Evolutionary conservation across 2,797 vertebrate species (phyloP), one percentile per base, ranked within the genome.

Genomic region (Scomberomorus guttatus): DNA sequence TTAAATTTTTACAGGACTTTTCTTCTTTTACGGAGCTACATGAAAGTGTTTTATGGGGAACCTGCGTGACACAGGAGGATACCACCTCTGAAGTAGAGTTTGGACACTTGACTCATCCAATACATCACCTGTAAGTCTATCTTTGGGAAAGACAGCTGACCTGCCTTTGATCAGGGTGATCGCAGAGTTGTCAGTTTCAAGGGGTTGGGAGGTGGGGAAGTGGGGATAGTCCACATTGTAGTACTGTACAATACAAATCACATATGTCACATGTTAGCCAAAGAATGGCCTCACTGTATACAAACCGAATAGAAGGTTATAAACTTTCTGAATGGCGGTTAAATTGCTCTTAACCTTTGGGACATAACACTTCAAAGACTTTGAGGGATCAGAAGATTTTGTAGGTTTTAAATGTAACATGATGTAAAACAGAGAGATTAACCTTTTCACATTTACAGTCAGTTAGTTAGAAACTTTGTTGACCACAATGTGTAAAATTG

Each of bases 31-130:
- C 64, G 34, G 59, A 72, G 78, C 72, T 63, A 89, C 89, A 92
- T 93, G 84, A 93, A 92, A 93, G 87, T 86, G 89, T 92, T 92
- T 91, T 90, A 89, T 88, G 88, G 82, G 51, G 71, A 90, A 83
- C 57, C 85, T 71, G 84, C 50, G 42, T 83, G 84, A 92, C 83
- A 72, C 65, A 39, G 68, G 71, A 84, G 74, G 85, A 74, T 79
- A 79, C 74, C 87, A 90, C 75, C 85, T 84, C 84, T 85, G 86
- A 80, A 88, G 89, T 60, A n/a, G 56, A 79, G 63, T 81, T 81
- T 63, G 71, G 83, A 80, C 89, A 80, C 83, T 88, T 0, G 83
- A 88, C 89, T 90, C 86, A 75, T 92, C 85, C 91, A 78, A 92
- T 90, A 88, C 84, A 89, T 93, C 88, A 90, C 80, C 89, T 87